Evolutionary conservation across 2,113 vertebrate species (phyloP).

Genomic region (Plestiodon gilberti): DNA sequence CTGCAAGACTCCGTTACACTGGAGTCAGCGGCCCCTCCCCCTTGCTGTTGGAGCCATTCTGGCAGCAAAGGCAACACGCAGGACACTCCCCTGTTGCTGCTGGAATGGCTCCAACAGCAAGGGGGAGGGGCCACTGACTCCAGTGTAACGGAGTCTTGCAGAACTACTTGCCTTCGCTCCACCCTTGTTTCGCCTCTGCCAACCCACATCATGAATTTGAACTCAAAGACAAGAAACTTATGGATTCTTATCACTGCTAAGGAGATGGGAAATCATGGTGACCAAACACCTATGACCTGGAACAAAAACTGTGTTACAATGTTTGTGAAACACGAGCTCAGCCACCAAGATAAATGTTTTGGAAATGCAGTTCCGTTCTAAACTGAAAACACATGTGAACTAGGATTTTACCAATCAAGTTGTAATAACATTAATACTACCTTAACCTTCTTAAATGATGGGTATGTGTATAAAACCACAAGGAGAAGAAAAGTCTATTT

Average conservation of each 20-base stretch:
- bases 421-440: slow-evolving; percentile 20
- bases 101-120: no score
- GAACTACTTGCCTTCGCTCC: no score
- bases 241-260: neutral
- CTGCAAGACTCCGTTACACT: no score
- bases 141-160: no score
- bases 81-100: no score
- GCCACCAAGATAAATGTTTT: slow-evolving; percentile 16
- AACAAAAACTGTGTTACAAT: neutral
- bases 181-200: no score
- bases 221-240: neutral
- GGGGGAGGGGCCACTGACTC: no score
- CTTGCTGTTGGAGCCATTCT: no score
- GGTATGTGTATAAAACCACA: neutral
- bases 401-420: slow-evolving; percentile 33
- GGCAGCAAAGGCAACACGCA: no score
- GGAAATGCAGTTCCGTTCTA: slow-evolving; percentile 38
- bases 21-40: no score
- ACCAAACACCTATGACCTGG: neutral
- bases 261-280: slow-evolving; percentile 4
- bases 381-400: slow-evolving; percentile 42
- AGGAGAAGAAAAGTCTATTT: neutral
- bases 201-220: neutral
- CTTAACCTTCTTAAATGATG: slow-evolving; percentile 23
- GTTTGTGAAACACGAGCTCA: slow-evolving; percentile 26